Evolutionary conservation across 2,888 invertebrate species (phyloP).

Genomic region (Deilephila elpenor): DNA sequence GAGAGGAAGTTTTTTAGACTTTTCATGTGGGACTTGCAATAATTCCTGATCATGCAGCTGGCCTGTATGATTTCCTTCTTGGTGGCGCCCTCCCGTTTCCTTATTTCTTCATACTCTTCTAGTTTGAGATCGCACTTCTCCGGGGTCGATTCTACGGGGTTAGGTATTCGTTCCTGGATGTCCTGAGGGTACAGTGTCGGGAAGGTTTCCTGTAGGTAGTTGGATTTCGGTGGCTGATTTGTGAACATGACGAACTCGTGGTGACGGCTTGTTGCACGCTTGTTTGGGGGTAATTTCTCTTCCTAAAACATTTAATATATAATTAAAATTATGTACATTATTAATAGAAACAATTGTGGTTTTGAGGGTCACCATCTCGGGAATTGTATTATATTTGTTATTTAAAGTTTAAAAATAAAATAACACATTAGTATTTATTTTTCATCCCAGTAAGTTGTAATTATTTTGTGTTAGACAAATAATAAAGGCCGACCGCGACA

Average conservation of each 20-base stretch:
- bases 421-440: no score
- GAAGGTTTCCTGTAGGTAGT: slow-evolving; percentile 49
- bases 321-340: background rate
- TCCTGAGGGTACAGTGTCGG: slow-evolving; percentile 57
- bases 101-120: slow-evolving; percentile 52
- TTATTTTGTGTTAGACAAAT: no score
- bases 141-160: slow-evolving; percentile 34
- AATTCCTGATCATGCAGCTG: slow-evolving; percentile 59
- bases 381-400: no score
- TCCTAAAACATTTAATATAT: slow-evolving; percentile 53
- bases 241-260: slow-evolving; percentile 60
- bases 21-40: slow-evolving; percentile 54
- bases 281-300: slow-evolving; percentile 50
- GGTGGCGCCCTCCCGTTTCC: slow-evolving; percentile 47
- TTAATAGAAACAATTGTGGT: no score
- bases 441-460: no score
- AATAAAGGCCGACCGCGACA: no score
- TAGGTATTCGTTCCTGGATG: slow-evolving; percentile 2
- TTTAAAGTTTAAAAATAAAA: no score
- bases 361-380: no score
- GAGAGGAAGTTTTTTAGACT: slow-evolving; percentile 50
- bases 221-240: slow-evolving; percentile 56
- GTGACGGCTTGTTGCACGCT: slow-evolving; percentile 57
- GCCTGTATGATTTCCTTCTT: slow-evolving; percentile 55
- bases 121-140: slow-evolving; percentile 53